Base-by-base conservation (phyloP, 2,888 invertebrate species). In the Acanthosepion esculentum region DNA sequence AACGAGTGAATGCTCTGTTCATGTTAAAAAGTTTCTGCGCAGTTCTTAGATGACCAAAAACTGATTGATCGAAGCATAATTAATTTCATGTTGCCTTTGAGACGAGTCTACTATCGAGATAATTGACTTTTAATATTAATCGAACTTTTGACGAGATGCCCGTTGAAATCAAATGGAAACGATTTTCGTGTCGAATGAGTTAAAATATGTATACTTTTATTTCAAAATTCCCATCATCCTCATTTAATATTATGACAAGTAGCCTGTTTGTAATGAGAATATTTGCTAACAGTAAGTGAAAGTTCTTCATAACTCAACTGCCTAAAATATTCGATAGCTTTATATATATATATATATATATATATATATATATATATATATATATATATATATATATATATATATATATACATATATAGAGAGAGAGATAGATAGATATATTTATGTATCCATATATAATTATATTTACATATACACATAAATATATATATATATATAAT, bases 401-500 rank as follows among this genome's bases (percentile, higher is more conserved):
- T 48, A 93, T 53, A 93, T 29, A 93, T 29, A 48, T 48, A 93
- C n/a, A 48, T 53, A 23, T n/a, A n/a, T n/a, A n/a, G n/a, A n/a
- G n/a, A n/a, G n/a, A n/a, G n/a, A n/a, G n/a, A n/a, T n/a, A n/a
- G n/a, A n/a, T n/a, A n/a, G n/a, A 48, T 53, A 93, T 53, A 93
- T 48, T 48, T 53, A 93, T 29, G 48, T 29, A 48, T 48, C 48
- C n/a, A 48, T 53, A 23, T 53, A 93, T 29, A 93, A 29, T 48
- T 48, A 48, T 53, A 93, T 53, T 48, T 53, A 53, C 29, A 93
- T 48, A 41, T 29, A 93, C 29, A 93, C 23, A 93, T 29, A 15
- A 29, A 93, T 53, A 93, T 29, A 48, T 53, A 93, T 23, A 93
- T 23, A 93, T 53, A 93, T 53, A 93, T 53, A n/a, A 93, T 53